A percentile compares a stretch with the other conserved stretches of the same genome.
phyloP scores from a whole-genome alignment of 2,797 vertebrate species.

The Enteromius trimaculatus region DNA sequence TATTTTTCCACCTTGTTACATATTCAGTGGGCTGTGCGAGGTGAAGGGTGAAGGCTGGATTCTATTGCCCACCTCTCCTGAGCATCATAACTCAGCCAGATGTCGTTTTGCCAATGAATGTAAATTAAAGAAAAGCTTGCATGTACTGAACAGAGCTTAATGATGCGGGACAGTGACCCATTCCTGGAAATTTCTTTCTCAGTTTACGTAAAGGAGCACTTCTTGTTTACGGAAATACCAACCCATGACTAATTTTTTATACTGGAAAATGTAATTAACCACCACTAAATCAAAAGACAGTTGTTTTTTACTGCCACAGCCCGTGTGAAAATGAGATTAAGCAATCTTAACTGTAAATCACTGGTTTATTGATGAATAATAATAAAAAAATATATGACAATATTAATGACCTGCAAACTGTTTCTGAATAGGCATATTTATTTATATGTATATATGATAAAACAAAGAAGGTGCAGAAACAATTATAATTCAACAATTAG shows the following conservation, averaged over 20 bases:
- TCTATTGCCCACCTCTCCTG: slow-evolving; percentile 7
- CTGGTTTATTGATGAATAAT: slow-evolving; percentile 6
- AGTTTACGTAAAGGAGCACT: slow-evolving; percentile 20
- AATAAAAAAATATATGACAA: no score
- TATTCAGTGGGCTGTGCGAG: background rate
- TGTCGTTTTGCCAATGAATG: slow-evolving; percentile 1
- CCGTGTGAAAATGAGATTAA: background rate
- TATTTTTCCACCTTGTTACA: background rate
- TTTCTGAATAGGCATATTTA: background rate
- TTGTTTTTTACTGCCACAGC: slow-evolving; percentile 1
- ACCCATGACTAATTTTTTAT: slow-evolving; percentile 10
- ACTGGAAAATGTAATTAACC: slow-evolving; percentile 14
- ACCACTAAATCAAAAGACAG: slow-evolving; percentile 6
- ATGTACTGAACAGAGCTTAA: slow-evolving; percentile 44
- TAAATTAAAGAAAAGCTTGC: slow-evolving; percentile 23
- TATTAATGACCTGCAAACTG: background rate
- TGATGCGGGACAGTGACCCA: slow-evolving; percentile 20
- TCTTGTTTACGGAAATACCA: slow-evolving; percentile 27
- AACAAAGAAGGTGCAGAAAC: background rate
- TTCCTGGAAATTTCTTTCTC: slow-evolving; percentile 52
- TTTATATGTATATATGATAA: background rate
- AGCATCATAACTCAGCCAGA: slow-evolving; percentile 21
- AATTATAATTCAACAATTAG: background rate
- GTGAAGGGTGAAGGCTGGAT: background rate
- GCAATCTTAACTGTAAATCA: slow-evolving; percentile 24